Conservation (phyloP, 2,888 invertebrate genomes). For the Tenthredo mesomela region DNA sequence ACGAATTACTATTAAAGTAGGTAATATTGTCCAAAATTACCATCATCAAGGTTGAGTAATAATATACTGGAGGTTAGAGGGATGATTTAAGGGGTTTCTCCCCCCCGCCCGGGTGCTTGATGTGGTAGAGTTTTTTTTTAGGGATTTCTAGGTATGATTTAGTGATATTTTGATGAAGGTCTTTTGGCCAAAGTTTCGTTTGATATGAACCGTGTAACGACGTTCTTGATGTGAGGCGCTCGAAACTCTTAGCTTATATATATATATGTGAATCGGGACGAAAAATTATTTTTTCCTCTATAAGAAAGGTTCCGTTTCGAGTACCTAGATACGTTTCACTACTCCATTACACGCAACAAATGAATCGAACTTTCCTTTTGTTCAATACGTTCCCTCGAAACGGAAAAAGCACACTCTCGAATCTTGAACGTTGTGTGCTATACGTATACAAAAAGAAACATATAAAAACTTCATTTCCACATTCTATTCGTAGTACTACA, state of each 20-base stretch:
- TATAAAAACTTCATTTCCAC: neutral
- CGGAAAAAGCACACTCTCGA: neutral
- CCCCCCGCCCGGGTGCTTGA: neutral
- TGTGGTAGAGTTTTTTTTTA: neutral
- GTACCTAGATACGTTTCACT: conserved; percentile 1
- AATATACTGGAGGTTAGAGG: conserved; percentile 14
- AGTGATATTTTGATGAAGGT: conserved; percentile 45
- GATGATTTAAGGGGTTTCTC: conserved; percentile 30
- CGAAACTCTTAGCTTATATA: neutral
- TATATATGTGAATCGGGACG: neutral
- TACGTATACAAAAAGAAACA: neutral
- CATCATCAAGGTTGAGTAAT: conserved; percentile 29
- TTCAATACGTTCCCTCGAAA: neutral
- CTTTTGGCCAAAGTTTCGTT: neutral
- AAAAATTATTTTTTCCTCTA: neutral
- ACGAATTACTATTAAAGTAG: neutral
- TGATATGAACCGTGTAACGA: neutral
- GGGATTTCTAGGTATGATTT: neutral
- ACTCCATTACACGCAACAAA: neutral
- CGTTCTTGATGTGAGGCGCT: conserved; percentile 1
- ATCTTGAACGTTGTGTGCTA: neutral
- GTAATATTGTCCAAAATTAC: conserved; percentile 32
- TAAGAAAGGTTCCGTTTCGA: neutral
- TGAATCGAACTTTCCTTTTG: conserved; percentile 16
- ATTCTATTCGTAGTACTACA: neutral